phyloP scores from a whole-genome alignment of 2,113 vertebrate species.

The Channa maculata region DNA sequence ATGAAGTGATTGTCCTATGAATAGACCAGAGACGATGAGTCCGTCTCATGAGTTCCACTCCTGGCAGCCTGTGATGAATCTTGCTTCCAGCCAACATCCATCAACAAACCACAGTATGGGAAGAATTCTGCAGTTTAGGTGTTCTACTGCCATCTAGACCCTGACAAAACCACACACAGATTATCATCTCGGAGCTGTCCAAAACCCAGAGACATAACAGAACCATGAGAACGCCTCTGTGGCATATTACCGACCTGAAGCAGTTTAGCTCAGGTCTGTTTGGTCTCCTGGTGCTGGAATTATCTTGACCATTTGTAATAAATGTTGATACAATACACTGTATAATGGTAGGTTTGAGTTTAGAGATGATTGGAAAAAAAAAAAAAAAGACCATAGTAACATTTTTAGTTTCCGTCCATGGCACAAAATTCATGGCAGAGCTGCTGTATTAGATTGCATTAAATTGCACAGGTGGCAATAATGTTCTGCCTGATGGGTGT shows the following conservation, averaged over 20 bases:
- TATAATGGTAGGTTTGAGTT: conserved; percentile 14
- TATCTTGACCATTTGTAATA: conserved; percentile 3
- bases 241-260: conserved; percentile 34
- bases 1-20: conserved; percentile 58
- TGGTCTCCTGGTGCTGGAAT: background rate
- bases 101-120: conserved; percentile 74
- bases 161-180: conserved; percentile 70
- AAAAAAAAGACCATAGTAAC: background rate
- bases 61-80: conserved; percentile 52
- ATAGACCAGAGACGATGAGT: conserved; percentile 46
- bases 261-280: conserved; percentile 42
- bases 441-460: too few relatives aligned
- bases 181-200: conserved; percentile 45
- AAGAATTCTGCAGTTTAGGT: conserved; percentile 77
- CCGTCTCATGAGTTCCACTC: conserved; percentile 51
- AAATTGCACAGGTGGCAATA: too few relatives aligned
- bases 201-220: conserved; percentile 55
- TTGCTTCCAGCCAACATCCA: conserved; percentile 57
- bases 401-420: background rate
- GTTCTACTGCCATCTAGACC: conserved; percentile 57
- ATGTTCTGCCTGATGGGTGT: too few relatives aligned
- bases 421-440: too few relatives aligned
- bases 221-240: conserved; percentile 40
- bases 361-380: conserved; percentile 8
- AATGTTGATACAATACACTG: conserved; percentile 8